These are phyloP conservation scores for Hirtodrosophila duncani DNA, from an alignment of 2,888 invertebrate genomes.

Conservation along the genomic window DNA sequence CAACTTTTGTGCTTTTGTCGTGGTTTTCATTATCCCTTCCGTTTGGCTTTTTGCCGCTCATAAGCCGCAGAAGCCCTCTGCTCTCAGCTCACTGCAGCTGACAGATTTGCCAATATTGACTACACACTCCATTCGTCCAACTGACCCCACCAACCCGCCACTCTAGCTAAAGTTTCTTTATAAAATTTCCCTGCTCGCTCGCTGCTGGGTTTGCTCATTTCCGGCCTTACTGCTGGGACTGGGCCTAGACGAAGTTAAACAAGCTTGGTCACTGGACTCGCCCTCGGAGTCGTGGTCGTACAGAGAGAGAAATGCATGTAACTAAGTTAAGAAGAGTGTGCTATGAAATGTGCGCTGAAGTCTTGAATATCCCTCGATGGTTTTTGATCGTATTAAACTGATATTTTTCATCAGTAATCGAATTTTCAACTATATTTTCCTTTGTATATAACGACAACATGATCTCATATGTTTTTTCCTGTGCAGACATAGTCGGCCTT, in stretches of 20 bases:
- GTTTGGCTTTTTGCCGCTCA: conserved; percentile 47
- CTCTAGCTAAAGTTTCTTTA: conserved; percentile 10
- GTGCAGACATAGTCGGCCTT: too few species aligned
- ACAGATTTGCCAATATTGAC: conserved; percentile 73
- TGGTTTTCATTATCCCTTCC: conserved; percentile 70
- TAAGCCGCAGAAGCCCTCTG: conserved; percentile 20
- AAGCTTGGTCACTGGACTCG: conserved; percentile 50
- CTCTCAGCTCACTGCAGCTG: conserved; percentile 54
- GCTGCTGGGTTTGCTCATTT: conserved; percentile 13
- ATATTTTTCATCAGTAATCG: too few species aligned
- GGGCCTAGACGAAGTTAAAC: conserved; percentile 56
- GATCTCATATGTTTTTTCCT: too few species aligned
- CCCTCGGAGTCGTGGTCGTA: too few species aligned
- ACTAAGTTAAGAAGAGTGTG: too few species aligned
- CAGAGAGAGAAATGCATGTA: too few species aligned
- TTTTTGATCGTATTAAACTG: too few species aligned
- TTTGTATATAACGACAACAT: too few species aligned
- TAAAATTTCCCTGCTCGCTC: conserved; percentile 3
- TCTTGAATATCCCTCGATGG: too few species aligned
- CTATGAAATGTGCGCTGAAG: too few species aligned
- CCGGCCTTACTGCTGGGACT: conserved; percentile 32
- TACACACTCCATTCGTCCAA: conserved; percentile 34
- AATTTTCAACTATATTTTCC: too few species aligned
- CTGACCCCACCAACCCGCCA: neutral
- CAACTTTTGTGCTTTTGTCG: conserved; percentile 66